Conservation (phyloP, 2,888 invertebrate genomes). For the Amblyjoppa fuscipennis region DNA sequence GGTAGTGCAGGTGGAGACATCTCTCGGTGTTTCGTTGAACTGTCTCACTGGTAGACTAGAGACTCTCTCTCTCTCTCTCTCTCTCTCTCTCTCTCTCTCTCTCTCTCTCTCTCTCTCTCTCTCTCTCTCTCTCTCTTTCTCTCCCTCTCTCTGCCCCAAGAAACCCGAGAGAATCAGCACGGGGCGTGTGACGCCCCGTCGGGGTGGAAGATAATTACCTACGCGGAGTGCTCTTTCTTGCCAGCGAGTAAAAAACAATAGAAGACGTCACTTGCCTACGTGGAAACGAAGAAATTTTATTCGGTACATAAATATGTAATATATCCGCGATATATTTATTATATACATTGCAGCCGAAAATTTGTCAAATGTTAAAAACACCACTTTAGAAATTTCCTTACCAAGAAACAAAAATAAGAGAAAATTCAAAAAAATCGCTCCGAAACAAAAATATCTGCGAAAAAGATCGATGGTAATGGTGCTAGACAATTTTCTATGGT, state of each 20-base stretch:
- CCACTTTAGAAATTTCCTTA: no score
- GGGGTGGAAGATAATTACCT: conserved; percentile 75
- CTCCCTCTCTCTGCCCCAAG: neutral
- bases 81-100: conserved; percentile 37
- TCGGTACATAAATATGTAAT: no score
- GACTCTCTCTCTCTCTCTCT: conserved; percentile 18
- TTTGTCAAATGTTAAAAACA: no score
- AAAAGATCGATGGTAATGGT: neutral
- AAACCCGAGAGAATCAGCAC: conserved; percentile 57
- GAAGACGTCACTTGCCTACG: no score
- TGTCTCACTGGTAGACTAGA: conserved; percentile 14
- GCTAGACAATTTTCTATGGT: neutral
- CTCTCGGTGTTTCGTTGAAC: conserved; percentile 71
- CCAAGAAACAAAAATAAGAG: no score
- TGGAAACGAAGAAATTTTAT: no score
- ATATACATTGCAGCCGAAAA: no score
- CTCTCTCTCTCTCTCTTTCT: no score
- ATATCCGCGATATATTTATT: no score
- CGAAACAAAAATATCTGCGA: neutral
- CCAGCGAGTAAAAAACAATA: neutral
- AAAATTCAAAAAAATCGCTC: no score
- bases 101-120: conserved; percentile 36
- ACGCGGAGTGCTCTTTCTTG: conserved; percentile 61
- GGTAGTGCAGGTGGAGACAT: conserved; percentile 75
- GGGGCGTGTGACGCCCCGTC: conserved; percentile 41